Conservation (phyloP, 2,797 vertebrate genomes). For the Oreonectes daqikongensis region DNA sequence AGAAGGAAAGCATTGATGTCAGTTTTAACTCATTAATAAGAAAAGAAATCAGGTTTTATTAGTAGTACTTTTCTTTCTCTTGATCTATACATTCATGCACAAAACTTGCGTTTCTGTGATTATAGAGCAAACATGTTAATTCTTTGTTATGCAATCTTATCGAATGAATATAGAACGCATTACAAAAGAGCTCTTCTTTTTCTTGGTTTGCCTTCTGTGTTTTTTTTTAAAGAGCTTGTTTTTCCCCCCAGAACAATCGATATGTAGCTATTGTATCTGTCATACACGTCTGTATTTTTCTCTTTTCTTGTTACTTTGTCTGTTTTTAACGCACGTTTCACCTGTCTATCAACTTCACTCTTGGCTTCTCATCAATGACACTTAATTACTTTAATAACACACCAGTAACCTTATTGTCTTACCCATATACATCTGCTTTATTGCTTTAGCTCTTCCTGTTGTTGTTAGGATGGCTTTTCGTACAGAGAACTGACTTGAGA, state of each 20-base stretch:
- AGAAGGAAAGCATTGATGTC: not conserved
- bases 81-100: too few species aligned
- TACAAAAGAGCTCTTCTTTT: conserved; percentile 9
- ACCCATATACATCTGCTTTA: conserved; percentile 1
- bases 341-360: not conserved
- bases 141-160: too few species aligned
- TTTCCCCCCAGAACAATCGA: conserved; percentile 74
- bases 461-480: conserved; percentile 11
- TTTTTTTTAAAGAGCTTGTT: conserved; percentile 70
- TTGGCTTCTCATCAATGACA: conserved; percentile 3
- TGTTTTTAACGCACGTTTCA: too few species aligned
- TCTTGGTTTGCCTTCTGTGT: conserved; percentile 16
- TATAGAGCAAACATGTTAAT: too few species aligned
- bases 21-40: not conserved
- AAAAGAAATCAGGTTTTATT: not conserved
- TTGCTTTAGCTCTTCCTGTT: conserved; percentile 21
- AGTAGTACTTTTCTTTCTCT: not conserved
- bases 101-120: too few species aligned
- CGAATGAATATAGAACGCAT: not conserved
- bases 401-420: not conserved
- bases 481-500: conserved; percentile 27
- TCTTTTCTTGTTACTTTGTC: not conserved
- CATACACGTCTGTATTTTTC: conserved; percentile 51
- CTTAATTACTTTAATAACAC: not conserved
- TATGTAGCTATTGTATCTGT: conserved; percentile 63